These are phyloP conservation scores for Morelia viridis DNA, from an alignment of 2,797 vertebrate genomes.

Conservation along the genomic window DNA sequence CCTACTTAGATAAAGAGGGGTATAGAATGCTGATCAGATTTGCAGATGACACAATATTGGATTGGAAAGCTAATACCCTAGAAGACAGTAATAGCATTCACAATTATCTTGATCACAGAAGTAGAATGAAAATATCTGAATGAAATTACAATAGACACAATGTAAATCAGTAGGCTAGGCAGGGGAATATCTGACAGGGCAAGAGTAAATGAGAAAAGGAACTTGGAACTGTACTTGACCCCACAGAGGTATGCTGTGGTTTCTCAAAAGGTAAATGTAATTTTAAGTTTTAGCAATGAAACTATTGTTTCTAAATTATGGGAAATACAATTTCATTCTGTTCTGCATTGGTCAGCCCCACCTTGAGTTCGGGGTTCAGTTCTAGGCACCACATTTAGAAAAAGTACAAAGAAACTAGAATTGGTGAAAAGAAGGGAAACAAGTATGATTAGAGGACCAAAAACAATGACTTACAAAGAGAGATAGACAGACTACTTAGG, in stretches of 20 bases:
- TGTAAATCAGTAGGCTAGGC: not conserved
- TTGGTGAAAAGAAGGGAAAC: not conserved
- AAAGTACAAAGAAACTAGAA: not conserved
- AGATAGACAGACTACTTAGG: not conserved
- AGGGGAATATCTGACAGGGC: not conserved
- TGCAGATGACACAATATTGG: not conserved
- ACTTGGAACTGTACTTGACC: not conserved
- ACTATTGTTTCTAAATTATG: not conserved
- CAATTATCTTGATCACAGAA: not conserved
- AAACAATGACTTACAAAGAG: not conserved
- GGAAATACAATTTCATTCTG: not conserved
- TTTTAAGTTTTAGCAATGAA: not conserved
- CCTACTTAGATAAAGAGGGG: not conserved
- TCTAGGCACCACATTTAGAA: not conserved
- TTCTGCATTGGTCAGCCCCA: not conserved
- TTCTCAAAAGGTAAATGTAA: not conserved
- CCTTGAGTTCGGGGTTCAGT: not conserved
- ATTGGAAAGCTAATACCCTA: not conserved
- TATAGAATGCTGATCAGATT: not conserved
- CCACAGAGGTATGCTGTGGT: not conserved
- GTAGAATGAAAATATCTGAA: not conserved
- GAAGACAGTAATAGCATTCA: not conserved
- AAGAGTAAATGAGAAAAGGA: not conserved
- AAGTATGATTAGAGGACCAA: not conserved
- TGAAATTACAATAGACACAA: not conserved